Evolutionary conservation across 2,113 vertebrate species (phyloP).

Genomic region (Xenotilapia caudafasciata): DNA sequence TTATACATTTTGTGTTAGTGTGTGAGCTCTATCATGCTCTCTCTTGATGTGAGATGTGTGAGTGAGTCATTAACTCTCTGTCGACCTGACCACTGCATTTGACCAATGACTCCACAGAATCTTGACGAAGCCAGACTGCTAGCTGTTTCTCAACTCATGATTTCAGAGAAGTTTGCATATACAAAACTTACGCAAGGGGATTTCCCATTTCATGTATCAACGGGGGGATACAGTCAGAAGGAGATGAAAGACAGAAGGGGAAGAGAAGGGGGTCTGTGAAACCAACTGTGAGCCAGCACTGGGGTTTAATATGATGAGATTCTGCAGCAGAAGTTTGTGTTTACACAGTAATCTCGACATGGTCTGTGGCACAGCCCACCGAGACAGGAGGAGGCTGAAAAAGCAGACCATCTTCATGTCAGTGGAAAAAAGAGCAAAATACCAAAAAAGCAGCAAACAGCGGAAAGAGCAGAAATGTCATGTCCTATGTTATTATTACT

Average conservation of each 20-base stretch:
- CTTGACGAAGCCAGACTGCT: not conserved
- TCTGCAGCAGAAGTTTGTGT: not conserved
- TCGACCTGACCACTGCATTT: not conserved
- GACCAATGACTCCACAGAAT: not conserved
- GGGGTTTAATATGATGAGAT: not conserved
- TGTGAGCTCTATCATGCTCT: not conserved
- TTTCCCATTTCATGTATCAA: conserved; percentile 25
- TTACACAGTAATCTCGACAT: not conserved
- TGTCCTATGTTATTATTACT: not conserved
- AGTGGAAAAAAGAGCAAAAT: conserved; percentile 27
- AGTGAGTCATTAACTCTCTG: not conserved
- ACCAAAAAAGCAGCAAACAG: conserved; percentile 15
- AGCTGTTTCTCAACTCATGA: conserved; percentile 3
- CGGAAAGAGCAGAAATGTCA: conserved; percentile 43
- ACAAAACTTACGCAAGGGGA: conserved; percentile 17
- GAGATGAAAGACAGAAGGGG: not conserved
- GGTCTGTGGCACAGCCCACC: not conserved
- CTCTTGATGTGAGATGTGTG: not conserved
- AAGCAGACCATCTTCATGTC: not conserved
- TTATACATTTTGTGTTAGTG: not conserved
- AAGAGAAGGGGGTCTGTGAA: conserved; percentile 2
- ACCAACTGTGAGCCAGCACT: not conserved
- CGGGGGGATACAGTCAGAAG: conserved; percentile 55
- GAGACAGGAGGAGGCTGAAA: not conserved
- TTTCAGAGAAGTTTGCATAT: conserved; percentile 8